Evolutionary conservation across 2,797 vertebrate genomes (phyloP), one percentile per base, ranked within the genome.

Genomic region (Cuniculus paca): DNA sequence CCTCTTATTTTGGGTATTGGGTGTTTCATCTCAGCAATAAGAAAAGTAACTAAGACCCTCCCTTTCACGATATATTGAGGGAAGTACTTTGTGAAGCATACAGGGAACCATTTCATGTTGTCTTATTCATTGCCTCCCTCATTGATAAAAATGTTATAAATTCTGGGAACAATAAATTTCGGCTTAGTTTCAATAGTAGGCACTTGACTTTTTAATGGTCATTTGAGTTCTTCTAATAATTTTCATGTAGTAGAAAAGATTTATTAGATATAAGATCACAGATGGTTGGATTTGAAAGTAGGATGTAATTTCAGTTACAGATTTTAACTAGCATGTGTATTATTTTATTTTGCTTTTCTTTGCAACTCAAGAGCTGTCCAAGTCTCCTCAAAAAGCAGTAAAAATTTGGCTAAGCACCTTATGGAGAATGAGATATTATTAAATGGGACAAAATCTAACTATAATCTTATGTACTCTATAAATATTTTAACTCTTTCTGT

Each of bases 271-370:
- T 39, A 72, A 61, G 61, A 72, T 8, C 31, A 78, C 80, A 90
- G 31, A 16, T 56, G 28, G 11, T 24, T 91, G 54, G 19, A 45
- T 80, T 70, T 72, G 56, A 48, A 86, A 86, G 63, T 86, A 26
- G 13, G 17, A n/a, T 86, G 5, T 72, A 36, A 14, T 91, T 61
- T 86, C 24, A 54, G 50, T 8, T 26, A 50, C 20, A 31, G 1
- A 72, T 74, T 61, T 79, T 80, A 60, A 72, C 61, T 26, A 68
- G 54, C 50, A n/a, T 54, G 7, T 28, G 5, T 11, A 45, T 26
- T 54, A n/a, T 52, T 75, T 87, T 54, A 39, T 42, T 93, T 93
- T 68, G 54, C 39, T 70, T 94, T 85, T 60, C 61, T 68, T 79
- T 45, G 14, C n/a, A 79, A 19, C 31, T 52, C 26, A 89, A 56